Conservation (phyloP, 2,797 vertebrate species). For the Bradypus variegatus region DNA sequence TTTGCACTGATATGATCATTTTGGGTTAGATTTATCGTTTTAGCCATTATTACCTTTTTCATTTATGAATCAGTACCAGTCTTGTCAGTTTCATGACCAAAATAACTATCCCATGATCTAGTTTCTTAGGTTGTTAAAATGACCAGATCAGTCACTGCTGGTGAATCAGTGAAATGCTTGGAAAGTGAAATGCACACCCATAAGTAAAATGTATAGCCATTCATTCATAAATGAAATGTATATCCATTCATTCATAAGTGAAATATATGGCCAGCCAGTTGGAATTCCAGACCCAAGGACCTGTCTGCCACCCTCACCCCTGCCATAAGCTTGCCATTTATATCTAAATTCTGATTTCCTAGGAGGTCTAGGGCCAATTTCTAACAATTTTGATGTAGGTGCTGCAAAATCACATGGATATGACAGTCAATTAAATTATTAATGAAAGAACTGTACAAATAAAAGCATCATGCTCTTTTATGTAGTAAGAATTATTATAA, state of each 20-base stretch:
- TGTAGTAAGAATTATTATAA: conserved; percentile 56
- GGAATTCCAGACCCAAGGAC: background rate
- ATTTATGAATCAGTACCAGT: conserved; percentile 4
- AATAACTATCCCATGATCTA: background rate
- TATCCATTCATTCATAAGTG: no score
- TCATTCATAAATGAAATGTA: background rate
- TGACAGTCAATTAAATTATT: conserved; percentile 60
- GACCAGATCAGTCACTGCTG: background rate
- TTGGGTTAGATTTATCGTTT: conserved; percentile 1
- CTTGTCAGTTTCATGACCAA: background rate
- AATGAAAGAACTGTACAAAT: conserved; percentile 59
- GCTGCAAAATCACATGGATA: background rate
- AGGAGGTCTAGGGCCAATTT: background rate
- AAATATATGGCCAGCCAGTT: background rate
- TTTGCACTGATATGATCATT: background rate
- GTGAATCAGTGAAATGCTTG: conserved; percentile 11
- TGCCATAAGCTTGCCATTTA: background rate
- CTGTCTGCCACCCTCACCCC: background rate
- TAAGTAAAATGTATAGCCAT: background rate
- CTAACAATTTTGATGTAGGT: background rate
- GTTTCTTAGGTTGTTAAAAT: conserved; percentile 26
- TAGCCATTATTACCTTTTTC: background rate
- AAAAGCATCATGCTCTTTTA: conserved; percentile 51
- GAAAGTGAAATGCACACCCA: background rate
- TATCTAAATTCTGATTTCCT: background rate